Base-by-base conservation (phyloP, 2,797 vertebrate species). In the Anabacerthia variegaticeps region DNA sequence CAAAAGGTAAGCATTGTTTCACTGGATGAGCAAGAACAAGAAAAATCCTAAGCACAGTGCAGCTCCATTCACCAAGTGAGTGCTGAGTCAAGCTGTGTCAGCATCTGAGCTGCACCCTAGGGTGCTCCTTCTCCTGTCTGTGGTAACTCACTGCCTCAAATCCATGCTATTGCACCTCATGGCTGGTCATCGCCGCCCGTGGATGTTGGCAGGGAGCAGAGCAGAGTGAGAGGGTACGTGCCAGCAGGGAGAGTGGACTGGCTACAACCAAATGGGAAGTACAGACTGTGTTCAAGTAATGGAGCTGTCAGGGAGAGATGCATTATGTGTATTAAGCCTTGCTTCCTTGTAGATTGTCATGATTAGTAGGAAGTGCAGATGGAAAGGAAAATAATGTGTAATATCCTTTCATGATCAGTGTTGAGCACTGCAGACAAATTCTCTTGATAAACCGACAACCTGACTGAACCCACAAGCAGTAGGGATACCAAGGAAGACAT, bases 161-260 rank as follows among this genome's bases (percentile, higher is more conserved):
- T 44, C 28, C 28, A 26, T 62, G 43, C 44, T 34, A 20, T 30
- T 3, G 3, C 6, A 4, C 37, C 32, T 37, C 44, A 23, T 0
- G 1, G 18, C 34, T 75, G 63, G 49, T n/a, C 43, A 17, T 71
- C 27, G 13, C 20, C 49, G 10, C 44, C 36, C 14, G 12, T 43
- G 51, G 22, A 12, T 39, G 52, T 34, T 81, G 56, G 22, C 37
- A 69, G 24, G 14, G n/a, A 28, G 17, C 28, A 68, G 36, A 21
- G 22, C 8, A 3, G 13, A 32, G 32, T 8, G 26, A 48, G 66
- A 7, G 20, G 69, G 51, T 32, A n/a, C 68, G 20, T 68, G 55
- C 27, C 51, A 59, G 48, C 61, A 72, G 66, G 44, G 20, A 77
- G 28, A 55, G 20, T 7, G 20, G 30, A 27, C 69, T 81, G 65